Percentiles rank a stretch among this genome's conserved stretches.
phyloP scores from a whole-genome alignment of 2,113 vertebrate genomes.

The Lagopus leucura region DNA sequence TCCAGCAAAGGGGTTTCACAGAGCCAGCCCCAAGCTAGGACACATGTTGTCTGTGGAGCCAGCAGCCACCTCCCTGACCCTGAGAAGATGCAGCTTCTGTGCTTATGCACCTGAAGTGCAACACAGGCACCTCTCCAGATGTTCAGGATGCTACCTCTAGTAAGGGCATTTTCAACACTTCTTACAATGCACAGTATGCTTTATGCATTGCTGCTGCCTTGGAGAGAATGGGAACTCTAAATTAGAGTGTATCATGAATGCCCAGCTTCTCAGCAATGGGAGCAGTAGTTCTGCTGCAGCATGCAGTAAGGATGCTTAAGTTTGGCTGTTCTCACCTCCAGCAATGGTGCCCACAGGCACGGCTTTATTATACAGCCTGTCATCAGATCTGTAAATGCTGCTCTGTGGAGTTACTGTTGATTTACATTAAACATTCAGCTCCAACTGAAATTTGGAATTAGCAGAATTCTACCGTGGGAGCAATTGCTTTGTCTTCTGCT shows the following conservation, averaged over 20 bases:
- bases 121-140: background rate
- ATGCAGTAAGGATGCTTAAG: background rate
- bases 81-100: background rate
- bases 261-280: background rate
- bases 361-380: background rate
- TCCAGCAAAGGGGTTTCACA: background rate
- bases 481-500: background rate
- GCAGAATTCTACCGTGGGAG: background rate
- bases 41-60: accelerated
- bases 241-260: accelerated
- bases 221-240: background rate
- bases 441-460: background rate
- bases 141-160: background rate
- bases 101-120: background rate
- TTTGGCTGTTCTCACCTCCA: background rate
- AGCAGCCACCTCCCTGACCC: background rate
- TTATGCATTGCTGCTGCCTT: background rate
- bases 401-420: background rate
- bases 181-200: background rate
- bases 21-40: background rate
- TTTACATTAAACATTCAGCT: background rate
- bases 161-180: background rate
- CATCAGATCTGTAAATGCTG: background rate
- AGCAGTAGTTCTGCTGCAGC: background rate
- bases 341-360: background rate